Evolutionary conservation across 2,888 invertebrate species (phyloP).

Genomic region (Plagodis pulveraria): DNA sequence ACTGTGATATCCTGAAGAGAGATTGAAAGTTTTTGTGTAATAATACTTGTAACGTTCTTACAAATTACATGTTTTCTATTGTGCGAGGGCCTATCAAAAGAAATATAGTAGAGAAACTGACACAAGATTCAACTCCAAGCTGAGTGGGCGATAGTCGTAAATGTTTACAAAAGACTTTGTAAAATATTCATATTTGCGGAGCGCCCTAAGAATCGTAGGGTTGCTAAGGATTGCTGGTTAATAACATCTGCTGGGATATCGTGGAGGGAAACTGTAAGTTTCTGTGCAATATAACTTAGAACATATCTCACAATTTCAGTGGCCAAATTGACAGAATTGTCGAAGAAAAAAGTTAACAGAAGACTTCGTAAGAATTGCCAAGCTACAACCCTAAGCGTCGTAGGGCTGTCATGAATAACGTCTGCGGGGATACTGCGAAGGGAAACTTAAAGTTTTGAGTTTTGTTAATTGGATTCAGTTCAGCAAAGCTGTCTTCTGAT

Average conservation of each 20-base stretch:
- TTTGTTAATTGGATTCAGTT: conserved; percentile 32
- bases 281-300: neutral
- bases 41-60: neutral
- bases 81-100: conserved; percentile 24
- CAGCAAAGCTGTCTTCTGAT: conserved; percentile 22
- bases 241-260: conserved; percentile 18
- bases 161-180: conserved; percentile 56
- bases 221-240: conserved; percentile 26
- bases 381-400: no score
- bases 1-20: conserved; percentile 15
- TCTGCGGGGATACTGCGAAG: neutral
- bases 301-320: no score
- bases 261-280: conserved; percentile 17
- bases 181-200: conserved; percentile 59
- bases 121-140: conserved; percentile 33
- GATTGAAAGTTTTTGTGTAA: conserved; percentile 9
- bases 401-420: no score
- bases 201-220: conserved; percentile 33
- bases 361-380: no score
- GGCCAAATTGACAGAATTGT: no score
- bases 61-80: conserved; percentile 13
- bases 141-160: conserved; percentile 51
- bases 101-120: conserved; percentile 42
- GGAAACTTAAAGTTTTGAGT: conserved; percentile 20
- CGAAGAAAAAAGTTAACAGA: no score